These are phyloP conservation scores for Uria aalge DNA, from an alignment of 2,113 vertebrate genomes.

Conservation along the genomic window DNA sequence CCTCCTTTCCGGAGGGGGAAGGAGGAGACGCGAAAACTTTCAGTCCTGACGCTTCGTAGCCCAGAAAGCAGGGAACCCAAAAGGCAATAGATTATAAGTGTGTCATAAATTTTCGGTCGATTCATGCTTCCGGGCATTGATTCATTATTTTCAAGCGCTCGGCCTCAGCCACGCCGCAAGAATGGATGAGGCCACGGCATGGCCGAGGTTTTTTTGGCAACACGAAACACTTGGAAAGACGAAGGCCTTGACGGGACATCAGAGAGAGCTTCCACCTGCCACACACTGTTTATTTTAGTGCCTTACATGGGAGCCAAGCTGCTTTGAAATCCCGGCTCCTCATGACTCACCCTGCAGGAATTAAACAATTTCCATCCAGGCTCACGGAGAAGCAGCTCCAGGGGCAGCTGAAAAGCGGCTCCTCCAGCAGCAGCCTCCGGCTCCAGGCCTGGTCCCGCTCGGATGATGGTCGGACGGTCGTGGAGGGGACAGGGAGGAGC, in stretches of 20 bases:
- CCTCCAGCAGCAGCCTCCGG: neutral
- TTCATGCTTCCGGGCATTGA: slow-evolving; percentile 52
- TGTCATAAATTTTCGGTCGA: slow-evolving; percentile 28
- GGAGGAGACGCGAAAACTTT: neutral
- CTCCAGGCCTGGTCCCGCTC: neutral
- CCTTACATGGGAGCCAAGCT: slow-evolving; percentile 64
- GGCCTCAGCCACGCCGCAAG: neutral
- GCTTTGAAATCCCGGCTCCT: slow-evolving; percentile 54
- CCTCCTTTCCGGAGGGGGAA: neutral
- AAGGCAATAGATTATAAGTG: neutral
- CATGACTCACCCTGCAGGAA: slow-evolving; percentile 50
- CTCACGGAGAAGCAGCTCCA: neutral
- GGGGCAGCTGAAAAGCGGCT: neutral
- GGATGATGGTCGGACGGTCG: fast-evolving
- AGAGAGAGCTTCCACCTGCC: slow-evolving; percentile 68
- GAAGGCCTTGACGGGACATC: neutral
- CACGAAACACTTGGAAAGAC: neutral
- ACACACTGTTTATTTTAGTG: slow-evolving; percentile 50
- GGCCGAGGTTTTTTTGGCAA: slow-evolving; percentile 15
- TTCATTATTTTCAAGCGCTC: slow-evolving; percentile 30
- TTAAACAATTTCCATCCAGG: slow-evolving; percentile 60
- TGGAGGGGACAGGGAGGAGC: neutral
- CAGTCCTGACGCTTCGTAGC: neutral
- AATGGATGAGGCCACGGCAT: slow-evolving; percentile 21
- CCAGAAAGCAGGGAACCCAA: neutral